phyloP scores from a whole-genome alignment of 2,113 vertebrate species.

The Cygnus buccinator region DNA sequence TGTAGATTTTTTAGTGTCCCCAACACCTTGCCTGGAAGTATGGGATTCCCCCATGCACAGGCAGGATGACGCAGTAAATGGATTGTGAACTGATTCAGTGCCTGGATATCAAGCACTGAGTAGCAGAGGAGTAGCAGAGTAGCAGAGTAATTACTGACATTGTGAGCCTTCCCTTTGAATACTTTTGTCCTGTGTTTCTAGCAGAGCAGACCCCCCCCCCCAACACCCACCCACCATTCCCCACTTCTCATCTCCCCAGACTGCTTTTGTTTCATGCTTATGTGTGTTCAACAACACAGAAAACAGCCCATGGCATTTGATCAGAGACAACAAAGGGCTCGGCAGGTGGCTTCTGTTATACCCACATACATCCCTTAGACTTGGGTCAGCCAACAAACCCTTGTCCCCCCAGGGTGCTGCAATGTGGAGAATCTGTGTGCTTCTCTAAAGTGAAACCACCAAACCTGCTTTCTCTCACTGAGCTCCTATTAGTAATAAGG shows the following conservation, averaged over 20 bases:
- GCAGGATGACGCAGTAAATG: not conserved
- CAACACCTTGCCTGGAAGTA: not conserved
- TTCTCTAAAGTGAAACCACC: not conserved
- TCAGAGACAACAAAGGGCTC: not conserved
- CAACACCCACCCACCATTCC: not conserved
- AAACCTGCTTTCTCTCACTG: not conserved
- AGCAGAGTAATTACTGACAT: not conserved
- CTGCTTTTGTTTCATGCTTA: not conserved
- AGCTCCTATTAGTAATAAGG: not conserved
- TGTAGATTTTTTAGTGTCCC: not conserved
- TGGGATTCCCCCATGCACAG: not conserved
- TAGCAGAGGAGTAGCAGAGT: too few relatives aligned
- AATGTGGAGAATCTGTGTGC: not conserved
- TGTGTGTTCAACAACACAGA: not conserved
- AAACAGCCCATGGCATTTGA: not conserved
- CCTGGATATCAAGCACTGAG: not conserved
- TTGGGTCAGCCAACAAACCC: not conserved
- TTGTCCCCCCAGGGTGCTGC: rapidly evolving
- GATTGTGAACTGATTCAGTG: not conserved
- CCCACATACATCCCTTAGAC: not conserved
- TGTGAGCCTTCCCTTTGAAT: not conserved
- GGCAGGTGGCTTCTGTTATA: not conserved
- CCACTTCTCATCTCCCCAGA: not conserved
- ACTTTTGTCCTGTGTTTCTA: not conserved
- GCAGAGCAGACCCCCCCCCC: not conserved